Evolutionary conservation across 1,140 invertebrate genomes (phyloP).

Genomic region (Cotesia vestalis): DNA sequence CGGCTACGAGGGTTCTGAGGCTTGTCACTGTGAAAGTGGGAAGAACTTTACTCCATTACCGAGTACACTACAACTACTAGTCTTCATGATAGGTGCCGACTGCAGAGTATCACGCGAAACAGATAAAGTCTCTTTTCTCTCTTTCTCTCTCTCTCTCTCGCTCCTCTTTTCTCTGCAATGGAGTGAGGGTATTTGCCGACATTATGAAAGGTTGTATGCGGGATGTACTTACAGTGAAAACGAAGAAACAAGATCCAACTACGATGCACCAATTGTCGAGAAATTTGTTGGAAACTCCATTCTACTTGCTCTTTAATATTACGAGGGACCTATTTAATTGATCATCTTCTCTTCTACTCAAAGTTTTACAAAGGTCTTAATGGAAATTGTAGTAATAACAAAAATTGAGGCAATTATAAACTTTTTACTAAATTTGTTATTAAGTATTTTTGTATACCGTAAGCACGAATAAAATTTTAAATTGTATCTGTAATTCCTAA

Average conservation of each 20-base stretch:
- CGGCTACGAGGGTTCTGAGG: constrained; percentile 29
- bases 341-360: not conserved
- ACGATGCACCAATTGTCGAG: constrained; percentile 49
- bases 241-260: constrained; percentile 35
- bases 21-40: constrained; percentile 44
- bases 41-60: constrained; percentile 45
- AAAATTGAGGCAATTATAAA: not conserved
- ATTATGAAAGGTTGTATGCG: constrained; percentile 43
- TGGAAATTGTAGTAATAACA: not conserved
- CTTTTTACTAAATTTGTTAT: not conserved
- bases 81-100: constrained; percentile 32
- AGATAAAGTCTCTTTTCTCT: constrained; percentile 35
- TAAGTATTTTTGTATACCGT: not conserved
- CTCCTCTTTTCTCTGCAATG: constrained; percentile 38
- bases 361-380: not conserved
- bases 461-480: too few relatives aligned
- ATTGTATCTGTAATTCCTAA: too few relatives aligned
- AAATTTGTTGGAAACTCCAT: constrained; percentile 45
- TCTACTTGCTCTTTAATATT: not conserved
- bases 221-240: constrained; percentile 40
- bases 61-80: constrained; percentile 17
- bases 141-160: constrained; percentile 8
- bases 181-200: constrained; percentile 47
- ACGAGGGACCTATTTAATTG: not conserved
- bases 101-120: constrained; percentile 34